Evolutionary conservation across 2,113 vertebrate genomes (phyloP).

Genomic region (Zeus faber): DNA sequence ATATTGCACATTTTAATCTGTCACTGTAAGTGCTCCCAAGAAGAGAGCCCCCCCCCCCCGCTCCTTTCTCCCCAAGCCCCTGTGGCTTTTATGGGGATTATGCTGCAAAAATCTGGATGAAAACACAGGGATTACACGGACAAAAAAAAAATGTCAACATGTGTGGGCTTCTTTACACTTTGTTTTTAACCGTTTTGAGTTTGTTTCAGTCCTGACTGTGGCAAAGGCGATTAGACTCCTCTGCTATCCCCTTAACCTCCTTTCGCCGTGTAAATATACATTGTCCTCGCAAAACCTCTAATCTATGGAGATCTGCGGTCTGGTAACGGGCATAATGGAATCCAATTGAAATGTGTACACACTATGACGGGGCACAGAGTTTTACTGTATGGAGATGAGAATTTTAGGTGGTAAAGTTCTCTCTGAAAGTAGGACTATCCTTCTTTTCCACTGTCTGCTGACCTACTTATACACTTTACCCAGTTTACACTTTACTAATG

Average conservation of each 20-base stretch:
- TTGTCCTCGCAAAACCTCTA: too few species aligned
- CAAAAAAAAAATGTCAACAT: slow-evolving; percentile 34
- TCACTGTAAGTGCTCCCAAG: slow-evolving; percentile 28
- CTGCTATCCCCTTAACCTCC: not conserved
- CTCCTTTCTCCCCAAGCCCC: slow-evolving; percentile 15
- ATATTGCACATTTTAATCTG: slow-evolving; percentile 38
- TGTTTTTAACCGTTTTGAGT: slow-evolving; percentile 27
- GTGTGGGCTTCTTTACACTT: slow-evolving; percentile 46
- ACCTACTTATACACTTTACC: too few species aligned
- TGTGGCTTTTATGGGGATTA: slow-evolving; percentile 40
- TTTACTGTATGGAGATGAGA: too few species aligned
- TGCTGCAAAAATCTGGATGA: slow-evolving; percentile 37
- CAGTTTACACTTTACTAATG: too few species aligned
- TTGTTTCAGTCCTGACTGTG: slow-evolving; percentile 5
- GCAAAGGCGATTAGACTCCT: slow-evolving; percentile 27
- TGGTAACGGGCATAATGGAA: too few species aligned
- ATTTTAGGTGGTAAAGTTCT: too few species aligned
- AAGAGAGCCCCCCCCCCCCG: slow-evolving; percentile 13
- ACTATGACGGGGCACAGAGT: too few species aligned
- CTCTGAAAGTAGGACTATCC: too few species aligned
- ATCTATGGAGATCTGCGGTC: too few species aligned
- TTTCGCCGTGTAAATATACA: too few species aligned
- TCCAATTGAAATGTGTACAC: too few species aligned
- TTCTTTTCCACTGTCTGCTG: too few species aligned
- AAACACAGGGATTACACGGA: slow-evolving; percentile 45